These are phyloP conservation scores for Xenops minutus DNA, from an alignment of 2,797 vertebrate genomes.

Conservation along the genomic window DNA sequence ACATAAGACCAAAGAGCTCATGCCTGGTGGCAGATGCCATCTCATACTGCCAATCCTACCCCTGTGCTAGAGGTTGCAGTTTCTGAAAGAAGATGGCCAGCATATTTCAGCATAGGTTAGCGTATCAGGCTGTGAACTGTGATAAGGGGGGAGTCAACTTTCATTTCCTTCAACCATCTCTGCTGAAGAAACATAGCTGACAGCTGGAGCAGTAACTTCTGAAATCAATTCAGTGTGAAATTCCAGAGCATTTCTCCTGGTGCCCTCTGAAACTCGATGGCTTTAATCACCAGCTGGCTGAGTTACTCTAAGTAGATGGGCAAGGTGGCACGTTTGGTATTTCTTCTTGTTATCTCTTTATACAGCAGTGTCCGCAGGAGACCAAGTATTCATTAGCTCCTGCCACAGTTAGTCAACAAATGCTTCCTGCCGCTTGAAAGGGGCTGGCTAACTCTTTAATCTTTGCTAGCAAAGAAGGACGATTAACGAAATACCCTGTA, in stretches of 20 bases:
- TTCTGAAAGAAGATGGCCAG: background rate
- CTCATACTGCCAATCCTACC: background rate
- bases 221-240: conserved; percentile 20
- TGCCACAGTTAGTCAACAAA: conserved; percentile 6
- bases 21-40: background rate
- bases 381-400: conserved; percentile 17
- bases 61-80: background rate
- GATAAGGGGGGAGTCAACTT: background rate
- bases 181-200: background rate
- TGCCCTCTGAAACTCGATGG: background rate
- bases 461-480: background rate
- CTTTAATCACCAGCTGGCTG: conserved; percentile 11
- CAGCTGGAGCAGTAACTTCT: conserved; percentile 20
- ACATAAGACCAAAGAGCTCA: background rate
- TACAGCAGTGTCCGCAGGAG: background rate
- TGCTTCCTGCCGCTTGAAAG: background rate
- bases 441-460: conserved; percentile 6
- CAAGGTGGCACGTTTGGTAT: background rate
- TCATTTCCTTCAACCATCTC: background rate
- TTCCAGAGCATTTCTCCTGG: conserved; percentile 9
- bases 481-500: background rate
- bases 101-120: background rate
- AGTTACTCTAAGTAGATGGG: background rate
- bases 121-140: background rate
- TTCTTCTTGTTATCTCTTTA: conserved; percentile 15